Conservation (phyloP, 2,113 vertebrate species). For the Scomber colias region DNA sequence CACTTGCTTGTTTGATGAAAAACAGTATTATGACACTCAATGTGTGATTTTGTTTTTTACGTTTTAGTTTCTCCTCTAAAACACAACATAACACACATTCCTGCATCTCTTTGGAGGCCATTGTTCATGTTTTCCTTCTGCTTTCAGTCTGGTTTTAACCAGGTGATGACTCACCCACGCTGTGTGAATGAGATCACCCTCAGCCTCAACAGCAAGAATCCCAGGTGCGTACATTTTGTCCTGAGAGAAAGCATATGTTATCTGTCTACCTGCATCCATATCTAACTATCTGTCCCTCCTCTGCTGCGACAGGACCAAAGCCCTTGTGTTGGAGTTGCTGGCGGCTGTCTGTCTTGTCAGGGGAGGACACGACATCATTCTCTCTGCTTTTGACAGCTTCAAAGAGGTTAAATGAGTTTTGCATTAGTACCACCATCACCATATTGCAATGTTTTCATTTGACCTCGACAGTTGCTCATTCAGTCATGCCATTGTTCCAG, state of each 20-base stretch:
- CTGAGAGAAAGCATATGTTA: neutral
- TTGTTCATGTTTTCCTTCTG: neutral
- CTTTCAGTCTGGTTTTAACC: constrained; percentile 93
- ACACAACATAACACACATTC: neutral
- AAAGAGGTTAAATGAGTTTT: constrained; percentile 86
- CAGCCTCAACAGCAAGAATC: constrained; percentile 95
- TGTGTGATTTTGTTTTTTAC: neutral
- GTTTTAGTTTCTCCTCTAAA: neutral
- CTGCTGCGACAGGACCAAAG: constrained; percentile 90
- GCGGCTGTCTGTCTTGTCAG: constrained; percentile 95
- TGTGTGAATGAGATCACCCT: constrained; percentile 98
- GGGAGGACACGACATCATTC: constrained; percentile 96
- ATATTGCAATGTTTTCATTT: neutral
- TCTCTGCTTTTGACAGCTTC: constrained; percentile 94
- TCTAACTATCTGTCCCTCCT: neutral
- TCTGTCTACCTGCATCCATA: neutral
- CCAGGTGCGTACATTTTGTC: constrained; percentile 85
- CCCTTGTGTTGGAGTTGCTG: constrained; percentile 94
- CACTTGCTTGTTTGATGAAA: neutral
- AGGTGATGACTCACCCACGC: constrained; percentile 95
- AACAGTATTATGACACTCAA: neutral
- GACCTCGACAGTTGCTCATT: neutral
- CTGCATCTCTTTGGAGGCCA: neutral
- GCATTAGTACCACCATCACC: neutral
- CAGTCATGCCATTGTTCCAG: constrained; percentile 1